Evolutionary conservation across 2,888 invertebrate genomes (phyloP).

Genomic region (Hemicrepidius hirtus): DNA sequence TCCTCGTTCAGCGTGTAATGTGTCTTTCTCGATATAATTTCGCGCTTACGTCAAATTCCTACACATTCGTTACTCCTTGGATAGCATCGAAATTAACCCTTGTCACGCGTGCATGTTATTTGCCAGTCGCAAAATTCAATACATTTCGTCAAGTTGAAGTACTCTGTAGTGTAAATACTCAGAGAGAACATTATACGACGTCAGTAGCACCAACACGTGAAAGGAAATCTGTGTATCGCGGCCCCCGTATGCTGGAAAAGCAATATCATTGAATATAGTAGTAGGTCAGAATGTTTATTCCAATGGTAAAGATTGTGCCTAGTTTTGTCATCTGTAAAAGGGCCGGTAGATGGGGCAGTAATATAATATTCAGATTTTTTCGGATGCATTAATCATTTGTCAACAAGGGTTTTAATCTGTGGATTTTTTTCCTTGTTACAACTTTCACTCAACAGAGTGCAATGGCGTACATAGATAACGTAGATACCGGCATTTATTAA

Average conservation of each 20-base stretch:
- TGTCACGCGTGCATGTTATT: slow-evolving; percentile 14
- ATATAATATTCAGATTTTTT: too few relatives aligned
- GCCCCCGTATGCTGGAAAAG: slow-evolving; percentile 42
- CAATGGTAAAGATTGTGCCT: too few relatives aligned
- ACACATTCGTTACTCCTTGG: neutral
- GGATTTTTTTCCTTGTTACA: too few relatives aligned
- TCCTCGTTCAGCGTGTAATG: neutral
- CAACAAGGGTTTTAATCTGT: too few relatives aligned
- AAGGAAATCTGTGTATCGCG: slow-evolving; percentile 51
- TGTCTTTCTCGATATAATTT: neutral
- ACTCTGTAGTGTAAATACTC: slow-evolving; percentile 29
- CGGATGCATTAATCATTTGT: too few relatives aligned
- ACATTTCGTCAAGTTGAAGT: slow-evolving; percentile 43
- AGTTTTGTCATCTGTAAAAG: too few relatives aligned
- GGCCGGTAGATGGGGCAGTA: too few relatives aligned
- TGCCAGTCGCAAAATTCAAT: slow-evolving; percentile 37
- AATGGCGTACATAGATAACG: too few relatives aligned
- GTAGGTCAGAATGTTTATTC: too few relatives aligned
- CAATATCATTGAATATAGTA: too few relatives aligned
- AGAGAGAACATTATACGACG: slow-evolving; percentile 13
- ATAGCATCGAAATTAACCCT: neutral
- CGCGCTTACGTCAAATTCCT: neutral
- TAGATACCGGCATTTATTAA: too few relatives aligned
- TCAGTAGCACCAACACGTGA: slow-evolving; percentile 41
- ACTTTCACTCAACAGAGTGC: too few relatives aligned